Evolutionary conservation across 2,888 invertebrate species (phyloP).

Genomic region (Troides aeacus): DNA sequence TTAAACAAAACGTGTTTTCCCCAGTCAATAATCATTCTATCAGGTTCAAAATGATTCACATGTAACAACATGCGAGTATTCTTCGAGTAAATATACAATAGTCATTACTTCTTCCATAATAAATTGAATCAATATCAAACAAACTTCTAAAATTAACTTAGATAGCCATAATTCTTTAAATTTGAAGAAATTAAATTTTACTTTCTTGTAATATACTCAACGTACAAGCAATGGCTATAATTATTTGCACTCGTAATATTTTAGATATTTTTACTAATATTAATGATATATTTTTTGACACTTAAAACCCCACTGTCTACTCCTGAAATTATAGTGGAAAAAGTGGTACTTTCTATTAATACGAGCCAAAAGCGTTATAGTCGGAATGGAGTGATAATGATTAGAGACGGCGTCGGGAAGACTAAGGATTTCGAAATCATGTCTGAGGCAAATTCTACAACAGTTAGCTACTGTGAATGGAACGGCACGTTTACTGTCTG

Average conservation of each 20-base stretch:
- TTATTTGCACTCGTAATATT: not conserved
- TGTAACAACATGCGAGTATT: conserved; percentile 1
- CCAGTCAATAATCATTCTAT: conserved; percentile 15
- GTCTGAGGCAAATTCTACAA: conserved; percentile 27
- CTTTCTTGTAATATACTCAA: too few species aligned
- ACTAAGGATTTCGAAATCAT: conserved; percentile 18
- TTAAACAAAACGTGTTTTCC: not conserved
- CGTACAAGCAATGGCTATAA: too few species aligned
- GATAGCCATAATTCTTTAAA: too few species aligned
- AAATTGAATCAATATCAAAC: not conserved
- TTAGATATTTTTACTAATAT: conserved; percentile 7
- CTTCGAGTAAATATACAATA: conserved; percentile 12
- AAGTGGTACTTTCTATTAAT: conserved; percentile 29
- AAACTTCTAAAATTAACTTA: too few species aligned
- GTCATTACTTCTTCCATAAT: not conserved
- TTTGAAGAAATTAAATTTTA: not conserved
- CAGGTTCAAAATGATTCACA: conserved; percentile 14
- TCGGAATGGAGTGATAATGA: conserved; percentile 26
- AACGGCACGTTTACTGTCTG: too few species aligned
- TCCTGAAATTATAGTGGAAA: conserved; percentile 4
- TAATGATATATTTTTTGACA: conserved; percentile 3
- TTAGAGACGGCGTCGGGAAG: conserved; percentile 27
- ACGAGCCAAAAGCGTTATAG: conserved; percentile 32
- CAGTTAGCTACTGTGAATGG: not conserved
- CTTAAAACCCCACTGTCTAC: not conserved